Base-by-base conservation (phyloP, 2,888 invertebrate genomes). In the Andrena haemorrhoa region DNA sequence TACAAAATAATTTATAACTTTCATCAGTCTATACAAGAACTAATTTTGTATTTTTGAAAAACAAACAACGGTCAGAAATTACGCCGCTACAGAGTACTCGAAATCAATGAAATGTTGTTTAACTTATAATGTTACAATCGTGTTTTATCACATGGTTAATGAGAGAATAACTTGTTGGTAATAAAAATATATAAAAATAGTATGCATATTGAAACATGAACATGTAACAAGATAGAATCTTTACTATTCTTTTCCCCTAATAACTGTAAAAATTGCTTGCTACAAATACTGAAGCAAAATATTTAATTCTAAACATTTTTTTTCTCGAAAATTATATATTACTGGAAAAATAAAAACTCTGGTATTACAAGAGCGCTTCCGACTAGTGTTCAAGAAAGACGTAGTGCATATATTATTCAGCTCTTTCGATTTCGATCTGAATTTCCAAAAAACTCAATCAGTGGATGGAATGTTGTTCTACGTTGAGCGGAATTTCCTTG, bases 211-310 rank as follows among this genome's bases (percentile, higher is more conserved):
- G 68, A 63, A 66, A 61, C 3, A 26, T 23, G 23, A 51, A 6
- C 41, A 51, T 66, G 61, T 79, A 12, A 7, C 53, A 69, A 41
- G 53, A 58, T 63, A 65, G 70, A 51, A 71, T 63, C 16, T 56
- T 60, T 51, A 47, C 69, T 61, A 69, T 79, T 84, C 79, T 74
- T 63, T 90, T 90, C 92, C 92, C 89, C 90, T 75, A 88, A 91
- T 89, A 91, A 88, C 90, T 89, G 84, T 89, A 91, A 88, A 89
- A 84, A 86, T 76, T 65, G 73, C 47, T 84, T 79, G 80, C 70
- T 79, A 80, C 65, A 78, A 82, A 60, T 35, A 26, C 31, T 69
- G 61, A 53, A 56, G 20, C 4, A 4, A 63, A 33, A 41, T 31
- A 53, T 23, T 58, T 20, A 41, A 51, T n/a, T 47, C 0, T 58